Base-by-base conservation (phyloP, 2,888 invertebrate species). In the Pachymerium ferrugineum region DNA sequence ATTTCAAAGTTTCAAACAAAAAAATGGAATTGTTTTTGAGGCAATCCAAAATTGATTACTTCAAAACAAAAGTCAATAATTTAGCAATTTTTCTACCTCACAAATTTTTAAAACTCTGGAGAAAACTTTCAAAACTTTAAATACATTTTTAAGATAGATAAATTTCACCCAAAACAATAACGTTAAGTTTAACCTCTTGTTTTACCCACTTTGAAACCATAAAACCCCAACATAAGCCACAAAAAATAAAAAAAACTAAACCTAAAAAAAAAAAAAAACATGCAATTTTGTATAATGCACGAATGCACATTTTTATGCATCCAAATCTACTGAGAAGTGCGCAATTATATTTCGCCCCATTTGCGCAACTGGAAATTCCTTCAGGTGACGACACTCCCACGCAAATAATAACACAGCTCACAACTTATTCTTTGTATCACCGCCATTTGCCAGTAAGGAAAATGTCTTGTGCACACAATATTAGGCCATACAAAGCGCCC, bases 331-430 rank as follows among this genome's bases (percentile, higher is more conserved):
- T 5, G 47, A 54, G 47, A 54, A 54, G 19, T 54, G 47, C 47
- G 47, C 47, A 54, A 54, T 54, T 54, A 54, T 54, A 54, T 22
- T 10, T n/a, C 47, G 47, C 47, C 47, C 47, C 47, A 54, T 54
- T 54, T 54, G 47, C 47, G 22, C 47, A 54, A 54, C 47, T 54
- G 47, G 47, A 54, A 54, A 54, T 54, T 54, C 47, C 47, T 54
- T 54, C 47, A 54, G 47, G 47, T 54, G 47, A 54, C 47, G 47
- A 54, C 47, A 54, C 47, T 54, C 47, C 47, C 47, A 54, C 47
- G 47, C 47, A 54, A 54, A 54, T 54, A 54, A 54, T 54, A 54
- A 54, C 47, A 54, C 22, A 22, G 22, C 47, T 54, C 47, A 54
- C 47, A 54, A 54, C 47, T 54, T 54, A 54, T 54, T 54, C 47